phyloP scores from a whole-genome alignment of 2,113 vertebrate species.

The Thermophis baileyi region DNA sequence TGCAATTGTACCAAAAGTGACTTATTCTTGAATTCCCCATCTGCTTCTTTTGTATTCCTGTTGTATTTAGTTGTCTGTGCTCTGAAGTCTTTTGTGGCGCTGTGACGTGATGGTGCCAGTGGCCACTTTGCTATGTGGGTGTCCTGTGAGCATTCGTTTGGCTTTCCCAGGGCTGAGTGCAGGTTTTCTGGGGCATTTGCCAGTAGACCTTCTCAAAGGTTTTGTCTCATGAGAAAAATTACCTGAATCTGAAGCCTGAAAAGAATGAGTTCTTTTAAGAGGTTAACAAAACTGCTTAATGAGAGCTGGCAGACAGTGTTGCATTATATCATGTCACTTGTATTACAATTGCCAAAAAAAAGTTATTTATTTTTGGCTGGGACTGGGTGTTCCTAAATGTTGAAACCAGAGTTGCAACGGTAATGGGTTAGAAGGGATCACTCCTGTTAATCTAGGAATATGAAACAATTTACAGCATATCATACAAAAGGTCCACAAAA shows the following conservation, averaged over 20 bases:
- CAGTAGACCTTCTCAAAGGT: neutral
- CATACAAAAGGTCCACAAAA: neutral
- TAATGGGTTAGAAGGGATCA: neutral
- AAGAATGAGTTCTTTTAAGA: neutral
- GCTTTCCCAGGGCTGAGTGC: slow-evolving; percentile 4
- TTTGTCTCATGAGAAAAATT: neutral
- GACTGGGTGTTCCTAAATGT: neutral
- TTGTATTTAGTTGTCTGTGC: slow-evolving; percentile 56
- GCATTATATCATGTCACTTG: neutral
- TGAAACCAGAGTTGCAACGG: neutral
- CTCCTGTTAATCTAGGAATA: neutral
- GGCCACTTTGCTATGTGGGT: slow-evolving; percentile 67
- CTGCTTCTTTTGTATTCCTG: slow-evolving; percentile 62
- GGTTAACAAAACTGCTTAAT: neutral
- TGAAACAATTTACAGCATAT: neutral
- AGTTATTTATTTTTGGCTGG: neutral
- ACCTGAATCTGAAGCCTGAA: neutral
- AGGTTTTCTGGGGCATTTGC: slow-evolving; percentile 31
- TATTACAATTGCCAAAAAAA: neutral
- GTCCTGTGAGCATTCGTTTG: slow-evolving; percentile 44
- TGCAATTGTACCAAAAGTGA: slow-evolving; percentile 99
- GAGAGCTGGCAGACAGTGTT: rapidly evolving
- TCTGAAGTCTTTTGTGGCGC: slow-evolving; percentile 62
- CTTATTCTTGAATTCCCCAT: slow-evolving; percentile 87
- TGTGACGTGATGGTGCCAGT: slow-evolving; percentile 64